Evolutionary conservation across 2,888 invertebrate genomes (phyloP), one percentile per base, ranked within the genome.

Genomic region (Neoaliturus tenellus): DNA sequence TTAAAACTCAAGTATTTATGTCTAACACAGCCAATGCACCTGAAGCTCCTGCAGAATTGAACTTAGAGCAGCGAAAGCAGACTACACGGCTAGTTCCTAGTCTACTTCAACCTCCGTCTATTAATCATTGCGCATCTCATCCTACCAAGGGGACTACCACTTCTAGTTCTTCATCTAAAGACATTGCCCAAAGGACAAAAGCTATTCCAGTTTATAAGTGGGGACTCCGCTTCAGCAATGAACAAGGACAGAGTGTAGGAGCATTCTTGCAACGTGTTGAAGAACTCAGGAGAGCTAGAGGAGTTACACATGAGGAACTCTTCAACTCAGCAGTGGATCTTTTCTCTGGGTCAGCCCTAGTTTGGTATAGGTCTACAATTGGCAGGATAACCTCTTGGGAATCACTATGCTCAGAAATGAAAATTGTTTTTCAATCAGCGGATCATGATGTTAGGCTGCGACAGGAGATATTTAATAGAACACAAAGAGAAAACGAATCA

Each of bases 331-430:
- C 87, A 0, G 81, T 85, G 0, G 88, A 88, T 41, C 62, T 88
- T 5, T 87, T 88, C 84, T 33, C 41, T 14, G 87, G 86, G 20
- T 55, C 78, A 8, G 88, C 88, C 6, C 67, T 86, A 0, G 85
- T 86, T 2, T 88, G 88, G 87, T 88, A 83, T 90, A 90, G 87
- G 90, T 91, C 85, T 0, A 58, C 69, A 25, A 25, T 33, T 0
- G 69, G 48, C 0, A 62, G 81, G 12, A 33, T 82, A 0, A 17
- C 23, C 0, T 14, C 44, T 0, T 85, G 82, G 81, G 31, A 33
- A 33, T 41, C 80, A 14, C 48, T 85, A 5, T 75, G 75, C 44
- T 5, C 8, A 2, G 44, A 75, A n/a, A 75, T 75, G 75, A 20
- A 31, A 10, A 17, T 44, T 8, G 75, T 75, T 14, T 75, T 75